Conservation (phyloP, 2,797 vertebrate species). For the Discoglossus pictus region DNA sequence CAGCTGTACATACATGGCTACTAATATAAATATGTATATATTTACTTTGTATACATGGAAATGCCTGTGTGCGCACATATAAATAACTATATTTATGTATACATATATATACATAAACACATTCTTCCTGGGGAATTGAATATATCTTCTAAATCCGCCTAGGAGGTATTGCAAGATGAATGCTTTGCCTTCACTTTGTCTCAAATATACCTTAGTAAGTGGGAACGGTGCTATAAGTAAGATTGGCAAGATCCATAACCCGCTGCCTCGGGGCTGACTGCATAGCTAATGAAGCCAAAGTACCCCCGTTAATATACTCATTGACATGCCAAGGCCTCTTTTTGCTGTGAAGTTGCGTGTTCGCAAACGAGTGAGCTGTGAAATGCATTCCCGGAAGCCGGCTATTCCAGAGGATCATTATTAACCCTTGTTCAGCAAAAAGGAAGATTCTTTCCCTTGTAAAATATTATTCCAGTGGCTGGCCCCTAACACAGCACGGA, state of each 20-base stretch:
- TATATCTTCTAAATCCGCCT: background rate
- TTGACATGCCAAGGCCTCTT: conserved; percentile 14
- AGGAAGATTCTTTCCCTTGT: background rate
- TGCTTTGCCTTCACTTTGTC: conserved; percentile 30
- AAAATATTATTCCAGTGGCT: conserved; percentile 8
- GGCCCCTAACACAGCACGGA: background rate
- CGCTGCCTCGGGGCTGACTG: conserved; percentile 30
- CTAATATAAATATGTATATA: no score
- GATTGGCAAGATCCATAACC: conserved; percentile 19
- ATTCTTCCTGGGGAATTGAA: background rate
- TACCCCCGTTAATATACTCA: conserved; percentile 16
- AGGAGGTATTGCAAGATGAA: background rate
- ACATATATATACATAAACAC: background rate
- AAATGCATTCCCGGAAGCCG: background rate
- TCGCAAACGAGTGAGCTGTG: background rate
- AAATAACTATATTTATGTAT: conserved; percentile 16
- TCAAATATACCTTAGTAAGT: conserved; percentile 9
- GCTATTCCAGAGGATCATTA: background rate
- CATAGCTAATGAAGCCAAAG: conserved; percentile 36
- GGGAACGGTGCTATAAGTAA: conserved; percentile 11
- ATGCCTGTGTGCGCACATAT: no score
- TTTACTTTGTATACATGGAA: no score
- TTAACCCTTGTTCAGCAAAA: conserved; percentile 7
- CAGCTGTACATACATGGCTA: no score
- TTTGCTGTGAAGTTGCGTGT: background rate